Base-by-base conservation (phyloP, 23 tunicate genomes). In the Halocynthia aurantium region DNA sequence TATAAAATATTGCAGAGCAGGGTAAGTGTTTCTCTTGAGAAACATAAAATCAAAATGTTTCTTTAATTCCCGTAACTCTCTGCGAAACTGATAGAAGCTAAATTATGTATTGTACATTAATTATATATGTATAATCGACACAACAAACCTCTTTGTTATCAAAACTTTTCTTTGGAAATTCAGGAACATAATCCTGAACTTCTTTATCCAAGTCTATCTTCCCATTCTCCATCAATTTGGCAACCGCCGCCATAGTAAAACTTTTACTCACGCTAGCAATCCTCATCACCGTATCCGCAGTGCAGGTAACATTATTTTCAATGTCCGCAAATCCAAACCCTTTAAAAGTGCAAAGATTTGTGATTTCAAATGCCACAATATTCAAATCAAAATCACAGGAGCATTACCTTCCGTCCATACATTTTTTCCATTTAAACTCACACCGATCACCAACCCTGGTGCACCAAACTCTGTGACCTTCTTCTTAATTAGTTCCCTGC, bases 391-490 rank as follows among this genome's bases (percentile, higher is more conserved):
- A 31, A 31, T 31, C 44, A 31, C 44, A 31, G 44, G 44, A 31
- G 44, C 44, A 31, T 31, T n/a, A 73, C 93, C 93, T 76, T 81
- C 10, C 40, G 70, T 69, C 91, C 97, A 91, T n/a, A 91, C 85
- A 56, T 81, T 78, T 44, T 52, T 75, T 61, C 98, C 98, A 82
- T 92, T 77, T 7, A 72, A 52, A 50, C 82, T 77, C 15, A 92
- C 98, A 78, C 84, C 91, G 52, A 92, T 85, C 31, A 86, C 87
- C 73, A 92, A 70, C 7, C 98, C 98, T 13, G 98, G 98, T 17
- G 86, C 85, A 10, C 90, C 90, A 57, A 76, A 67, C 72, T 85
- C 84, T 49, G 55, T 51, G 86, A 91, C 81, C 51, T 66, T 73
- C 53, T 69, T 53, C 40, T 5, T 31, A 31, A 31, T 31, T 31